Percentiles rank a stretch among this genome's conserved stretches.
phyloP scores from a whole-genome alignment of 1,140 invertebrate species.

The Pomacea maculata region DNA sequence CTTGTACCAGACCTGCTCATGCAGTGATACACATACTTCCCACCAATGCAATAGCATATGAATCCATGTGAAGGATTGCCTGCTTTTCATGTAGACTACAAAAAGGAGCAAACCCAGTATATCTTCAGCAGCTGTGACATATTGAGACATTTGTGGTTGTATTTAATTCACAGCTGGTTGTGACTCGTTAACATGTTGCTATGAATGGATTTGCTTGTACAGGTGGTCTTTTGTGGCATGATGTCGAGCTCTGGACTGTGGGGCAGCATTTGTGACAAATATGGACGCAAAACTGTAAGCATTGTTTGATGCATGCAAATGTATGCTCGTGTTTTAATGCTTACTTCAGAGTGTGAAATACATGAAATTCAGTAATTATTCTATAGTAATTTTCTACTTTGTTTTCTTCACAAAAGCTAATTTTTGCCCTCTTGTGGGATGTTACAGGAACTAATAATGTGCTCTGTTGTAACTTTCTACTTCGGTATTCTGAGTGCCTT shows the following conservation, averaged over 20 bases:
- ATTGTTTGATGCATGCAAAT: neutral
- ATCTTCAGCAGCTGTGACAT: too few relatives aligned
- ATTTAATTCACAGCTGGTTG: too few relatives aligned
- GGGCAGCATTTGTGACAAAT: constrained; percentile 93
- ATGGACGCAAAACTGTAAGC: constrained; percentile 86
- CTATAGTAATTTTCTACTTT: neutral
- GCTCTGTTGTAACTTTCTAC: constrained; percentile 87
- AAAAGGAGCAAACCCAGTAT: too few relatives aligned
- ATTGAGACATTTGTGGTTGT: too few relatives aligned
- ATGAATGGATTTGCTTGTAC: constrained; percentile 36
- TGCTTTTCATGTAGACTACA: too few relatives aligned
- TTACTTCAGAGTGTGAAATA: neutral
- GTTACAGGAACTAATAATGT: constrained; percentile 83
- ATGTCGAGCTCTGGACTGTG: constrained; percentile 96
- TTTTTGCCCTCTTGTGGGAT: constrained; percentile 10
- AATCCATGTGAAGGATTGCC: too few relatives aligned
- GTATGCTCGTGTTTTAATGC: neutral
- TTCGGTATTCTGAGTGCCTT: constrained; percentile 91
- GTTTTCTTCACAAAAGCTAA: neutral
- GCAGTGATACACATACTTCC: too few relatives aligned
- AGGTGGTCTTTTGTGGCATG: constrained; percentile 95
- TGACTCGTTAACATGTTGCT: too few relatives aligned
- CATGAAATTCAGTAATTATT: neutral
- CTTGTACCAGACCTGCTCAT: too few relatives aligned
- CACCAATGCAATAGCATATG: too few relatives aligned